phyloP scores from a whole-genome alignment of 2,888 invertebrate genomes.

The Drosophila algonquin region DNA sequence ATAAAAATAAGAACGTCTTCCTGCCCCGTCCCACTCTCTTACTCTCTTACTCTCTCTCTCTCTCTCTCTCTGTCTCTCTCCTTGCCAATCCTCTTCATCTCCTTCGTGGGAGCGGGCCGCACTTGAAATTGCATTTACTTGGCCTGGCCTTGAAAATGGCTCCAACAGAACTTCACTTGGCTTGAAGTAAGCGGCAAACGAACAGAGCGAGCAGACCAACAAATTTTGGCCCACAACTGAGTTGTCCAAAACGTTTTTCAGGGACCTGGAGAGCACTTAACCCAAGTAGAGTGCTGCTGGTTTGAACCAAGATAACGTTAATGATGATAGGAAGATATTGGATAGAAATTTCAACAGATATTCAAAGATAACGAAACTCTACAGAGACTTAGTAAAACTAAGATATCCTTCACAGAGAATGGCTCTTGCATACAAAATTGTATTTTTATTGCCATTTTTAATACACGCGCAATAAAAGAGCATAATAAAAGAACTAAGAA shows the following conservation, averaged over 20 bases:
- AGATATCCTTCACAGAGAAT: no score
- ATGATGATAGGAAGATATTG: neutral
- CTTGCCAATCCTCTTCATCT: constrained; percentile 26
- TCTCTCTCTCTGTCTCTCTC: constrained; percentile 6
- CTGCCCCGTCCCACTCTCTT: constrained; percentile 22
- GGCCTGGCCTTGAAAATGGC: constrained; percentile 66
- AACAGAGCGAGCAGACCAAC: constrained; percentile 8
- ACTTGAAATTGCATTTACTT: constrained; percentile 63
- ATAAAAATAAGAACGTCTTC: constrained; percentile 71
- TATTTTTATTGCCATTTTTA: no score
- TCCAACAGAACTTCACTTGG: constrained; percentile 30
- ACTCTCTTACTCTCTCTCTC: neutral
- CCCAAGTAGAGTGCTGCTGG: constrained; percentile 5
- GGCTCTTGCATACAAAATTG: no score
- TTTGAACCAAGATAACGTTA: neutral
- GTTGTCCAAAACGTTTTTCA: constrained; percentile 28
- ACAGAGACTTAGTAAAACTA: no score
- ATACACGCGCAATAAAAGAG: no score
- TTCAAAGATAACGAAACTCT: no score
- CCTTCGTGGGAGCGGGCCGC: constrained; percentile 52
- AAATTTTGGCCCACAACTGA: constrained; percentile 20
- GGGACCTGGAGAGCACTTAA: constrained; percentile 11
- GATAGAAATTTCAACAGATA: no score
- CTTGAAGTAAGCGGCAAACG: constrained; percentile 21
- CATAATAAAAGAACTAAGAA: no score